phyloP scores from a whole-genome alignment of 2,888 invertebrate genomes.

The Lithophane leautieri region DNA sequence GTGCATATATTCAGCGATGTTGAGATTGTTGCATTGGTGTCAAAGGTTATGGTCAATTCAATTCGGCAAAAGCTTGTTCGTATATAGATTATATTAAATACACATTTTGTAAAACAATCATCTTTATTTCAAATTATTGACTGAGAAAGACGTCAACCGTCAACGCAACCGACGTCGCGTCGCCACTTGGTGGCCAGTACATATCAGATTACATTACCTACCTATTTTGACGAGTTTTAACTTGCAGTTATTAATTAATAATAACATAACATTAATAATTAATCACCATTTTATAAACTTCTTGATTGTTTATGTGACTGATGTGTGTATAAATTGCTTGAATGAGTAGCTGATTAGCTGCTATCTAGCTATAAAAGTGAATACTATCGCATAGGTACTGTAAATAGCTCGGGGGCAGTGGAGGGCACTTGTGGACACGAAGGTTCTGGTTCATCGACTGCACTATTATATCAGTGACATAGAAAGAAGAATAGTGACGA shows the following conservation, averaged over 20 bases:
- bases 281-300: too few relatives aligned
- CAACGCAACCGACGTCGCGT: too few relatives aligned
- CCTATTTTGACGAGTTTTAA: neutral
- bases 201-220: too few relatives aligned
- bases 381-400: slow-evolving; percentile 13
- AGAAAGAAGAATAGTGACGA: neutral
- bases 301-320: too few relatives aligned
- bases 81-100: too few relatives aligned
- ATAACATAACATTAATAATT: neutral
- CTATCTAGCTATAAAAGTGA: neutral
- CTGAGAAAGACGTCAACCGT: too few relatives aligned
- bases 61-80: neutral
- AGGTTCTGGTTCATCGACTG: slow-evolving; percentile 32
- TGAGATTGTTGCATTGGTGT: slow-evolving; percentile 5
- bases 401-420: slow-evolving; percentile 23
- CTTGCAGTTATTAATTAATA: neutral
- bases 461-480: neutral
- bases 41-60: neutral
- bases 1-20: neutral
- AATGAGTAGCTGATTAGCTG: neutral
- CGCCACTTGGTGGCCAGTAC: too few relatives aligned
- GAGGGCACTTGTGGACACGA: neutral
- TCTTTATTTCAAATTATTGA: too few relatives aligned
- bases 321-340: neutral
- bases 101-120: too few relatives aligned